A percentile compares a stretch with the other conserved stretches of the same genome.
Evolutionary conservation across 2,888 invertebrate genomes (phyloP).

Genomic region (Torymus texanus): DNA sequence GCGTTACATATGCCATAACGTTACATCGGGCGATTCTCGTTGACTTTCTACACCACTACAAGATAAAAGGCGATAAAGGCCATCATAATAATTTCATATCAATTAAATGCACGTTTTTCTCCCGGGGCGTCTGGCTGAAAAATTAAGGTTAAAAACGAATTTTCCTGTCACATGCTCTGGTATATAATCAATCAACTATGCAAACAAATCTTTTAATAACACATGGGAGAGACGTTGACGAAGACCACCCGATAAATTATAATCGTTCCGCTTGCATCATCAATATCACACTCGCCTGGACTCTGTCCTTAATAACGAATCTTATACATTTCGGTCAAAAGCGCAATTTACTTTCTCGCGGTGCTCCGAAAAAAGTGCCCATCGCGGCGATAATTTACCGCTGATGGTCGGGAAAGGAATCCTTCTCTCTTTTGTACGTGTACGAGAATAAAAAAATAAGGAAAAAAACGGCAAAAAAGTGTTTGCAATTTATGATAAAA

Average conservation of each 20-base stretch:
- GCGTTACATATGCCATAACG: too few relatives aligned
- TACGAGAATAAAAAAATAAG: not conserved
- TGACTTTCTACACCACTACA: too few relatives aligned
- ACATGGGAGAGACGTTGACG: not conserved
- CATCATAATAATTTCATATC: too few relatives aligned
- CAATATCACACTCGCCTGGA: slow-evolving; percentile 9
- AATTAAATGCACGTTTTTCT: too few relatives aligned
- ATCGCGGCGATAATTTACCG: slow-evolving; percentile 35
- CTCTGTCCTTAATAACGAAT: not conserved
- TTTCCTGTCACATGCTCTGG: too few relatives aligned
- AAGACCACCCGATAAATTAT: slow-evolving; percentile 3
- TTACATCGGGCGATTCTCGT: too few relatives aligned
- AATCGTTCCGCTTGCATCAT: not conserved
- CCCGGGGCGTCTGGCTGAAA: too few relatives aligned
- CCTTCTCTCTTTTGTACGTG: not conserved
- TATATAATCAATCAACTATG: slow-evolving; percentile 16
- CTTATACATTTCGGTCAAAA: slow-evolving; percentile 18
- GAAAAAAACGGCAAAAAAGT: not conserved
- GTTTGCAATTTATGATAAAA: slow-evolving; percentile 35
- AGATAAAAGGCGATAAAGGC: too few relatives aligned
- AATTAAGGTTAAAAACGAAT: too few relatives aligned
- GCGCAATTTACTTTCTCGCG: slow-evolving; percentile 19
- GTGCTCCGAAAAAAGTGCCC: slow-evolving; percentile 14
- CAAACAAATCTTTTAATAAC: slow-evolving; percentile 36
- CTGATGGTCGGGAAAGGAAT: slow-evolving; percentile 10